Base-by-base conservation (phyloP, 2,888 invertebrate species). In the Apotomis turbidana region DNA sequence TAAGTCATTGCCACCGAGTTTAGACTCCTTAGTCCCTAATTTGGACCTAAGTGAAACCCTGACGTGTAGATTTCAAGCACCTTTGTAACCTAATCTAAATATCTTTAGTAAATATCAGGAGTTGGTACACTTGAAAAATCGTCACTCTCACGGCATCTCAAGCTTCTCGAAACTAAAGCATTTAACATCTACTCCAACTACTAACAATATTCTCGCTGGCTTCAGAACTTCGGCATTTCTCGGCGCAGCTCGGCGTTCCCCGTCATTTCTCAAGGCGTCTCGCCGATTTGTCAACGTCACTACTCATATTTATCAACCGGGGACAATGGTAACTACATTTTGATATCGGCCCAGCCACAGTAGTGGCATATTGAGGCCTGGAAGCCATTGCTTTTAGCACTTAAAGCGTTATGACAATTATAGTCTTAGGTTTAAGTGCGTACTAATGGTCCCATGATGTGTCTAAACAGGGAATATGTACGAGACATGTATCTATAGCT, bases 311-410 rank as follows among this genome's bases (percentile, higher is more conserved):
- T 91, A 92, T 91, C 90, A 88, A 85, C 77, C 78, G 79, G 84
- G 88, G 87, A 92, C 92, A 93, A 91, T 90, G 83, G 90, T 90
- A 89, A 92, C 90, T 91, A 90, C 87, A 87, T 90, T 91, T 90
- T 91, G 90, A 91, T 90, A 89, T 89, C 87, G 87, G 85, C 81
- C 78, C 83, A 46, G 62, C 55, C 72, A 63, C 72, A 72, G 72
- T 72, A 68, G 38, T 41, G 4, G 10, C n/a, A 2, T n/a, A 38
- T n/a, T 51, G 38, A 13, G 36, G 2, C 52, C n/a, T 52, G 15
- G 8, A 51, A 51, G n/a, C 36, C 4, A 61, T 9, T 6, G 3
- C 8, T 51, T 10, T 27, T n/a, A 10, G 9, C 10, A 8, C 49
- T 10, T 49, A 9, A 9, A 49, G 49, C 49, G 9, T 9, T 49